Base-by-base conservation (phyloP, 2,797 vertebrate species). In the Apogon talboti region DNA sequence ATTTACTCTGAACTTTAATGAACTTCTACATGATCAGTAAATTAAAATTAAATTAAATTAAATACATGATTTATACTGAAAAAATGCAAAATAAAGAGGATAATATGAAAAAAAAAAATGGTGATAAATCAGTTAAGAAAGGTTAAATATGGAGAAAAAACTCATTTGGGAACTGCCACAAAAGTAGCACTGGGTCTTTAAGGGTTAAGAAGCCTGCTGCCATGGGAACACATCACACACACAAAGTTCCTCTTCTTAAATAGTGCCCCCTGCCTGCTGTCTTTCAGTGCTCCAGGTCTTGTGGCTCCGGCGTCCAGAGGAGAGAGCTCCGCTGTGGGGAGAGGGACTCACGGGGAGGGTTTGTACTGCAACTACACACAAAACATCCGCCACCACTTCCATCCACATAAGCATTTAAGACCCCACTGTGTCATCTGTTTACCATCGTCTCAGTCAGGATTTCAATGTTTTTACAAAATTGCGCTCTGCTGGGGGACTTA, bases 301-400 rank as follows among this genome's bases (percentile, higher is more conserved):
- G 98, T 46, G 98, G 96, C 10, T 74, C 84, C 0, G 96, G 96
- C 2, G 51, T 94, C 46, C 94, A 92, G 84, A 95, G 86, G 73
- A 89, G 98, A 73, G 95, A 96, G n/a, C 85, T 98, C 71, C 94
- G 81, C 28, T 99, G 98, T 1, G 92, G 94, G 0, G 97, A 99
- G 90, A 96, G 94, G 78, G 92, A 92, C 66, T 45, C 84, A 6
- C 90, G 85, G 0, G 96, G 95, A 51, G 95, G 96, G 81, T 84
- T 95, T 55, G 90, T 63, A 18, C 41, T 63, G 53, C 42, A 52
- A 10, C 57, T 37, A 21, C 67, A 65, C 71, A 53, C 15, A 18
- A 55, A 41, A 57, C 57, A 45, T 61, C 43, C 47, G 8, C 71
- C 52, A 46, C 24, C 28, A 66, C 64, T 66, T 52, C 61, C 40